These are phyloP conservation scores for Bufo bufo DNA, from an alignment of 2,113 vertebrate species.

Conservation along the genomic window DNA sequence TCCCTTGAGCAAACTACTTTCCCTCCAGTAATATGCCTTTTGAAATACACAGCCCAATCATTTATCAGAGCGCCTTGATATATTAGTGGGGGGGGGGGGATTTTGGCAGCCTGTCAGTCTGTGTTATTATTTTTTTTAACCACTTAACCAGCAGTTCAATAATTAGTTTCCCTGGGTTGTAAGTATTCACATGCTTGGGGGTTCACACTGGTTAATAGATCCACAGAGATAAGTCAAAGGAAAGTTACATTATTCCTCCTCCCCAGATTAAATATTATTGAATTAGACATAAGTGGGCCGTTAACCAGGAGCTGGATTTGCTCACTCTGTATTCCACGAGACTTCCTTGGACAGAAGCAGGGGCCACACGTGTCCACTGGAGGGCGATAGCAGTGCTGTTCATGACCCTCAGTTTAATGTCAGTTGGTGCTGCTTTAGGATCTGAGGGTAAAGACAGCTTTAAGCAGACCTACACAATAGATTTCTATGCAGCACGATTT, in stretches of 20 bases:
- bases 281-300: slow-evolving; percentile 18
- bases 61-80: neutral
- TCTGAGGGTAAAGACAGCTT: slow-evolving; percentile 70
- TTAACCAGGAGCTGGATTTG: slow-evolving; percentile 31
- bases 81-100: slow-evolving; percentile 30
- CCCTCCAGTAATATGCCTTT: slow-evolving; percentile 93
- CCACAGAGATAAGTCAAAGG: neutral
- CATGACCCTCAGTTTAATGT: slow-evolving; percentile 82
- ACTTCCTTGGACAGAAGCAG: slow-evolving; percentile 85
- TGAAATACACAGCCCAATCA: slow-evolving; percentile 60
- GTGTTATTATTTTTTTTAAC: neutral
- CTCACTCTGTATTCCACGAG: slow-evolving; percentile 96
- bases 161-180: slow-evolving; percentile 20
- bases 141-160: neutral
- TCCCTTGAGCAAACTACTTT: slow-evolving; percentile 88
- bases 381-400: slow-evolving; percentile 84
- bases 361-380: slow-evolving; percentile 87
- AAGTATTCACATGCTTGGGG: slow-evolving; percentile 6
- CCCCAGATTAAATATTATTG: neutral
- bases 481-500: neutral
- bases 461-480: slow-evolving; percentile 1
- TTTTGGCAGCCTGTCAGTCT: neutral
- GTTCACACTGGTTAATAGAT: slow-evolving; percentile 12
- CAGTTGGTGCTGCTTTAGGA: slow-evolving; percentile 83
- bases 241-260: neutral